A percentile compares a stretch with the other conserved stretches of the same genome.
Conservation (phyloP, 1,140 invertebrate species). For the Drosophila virilis region DNA sequence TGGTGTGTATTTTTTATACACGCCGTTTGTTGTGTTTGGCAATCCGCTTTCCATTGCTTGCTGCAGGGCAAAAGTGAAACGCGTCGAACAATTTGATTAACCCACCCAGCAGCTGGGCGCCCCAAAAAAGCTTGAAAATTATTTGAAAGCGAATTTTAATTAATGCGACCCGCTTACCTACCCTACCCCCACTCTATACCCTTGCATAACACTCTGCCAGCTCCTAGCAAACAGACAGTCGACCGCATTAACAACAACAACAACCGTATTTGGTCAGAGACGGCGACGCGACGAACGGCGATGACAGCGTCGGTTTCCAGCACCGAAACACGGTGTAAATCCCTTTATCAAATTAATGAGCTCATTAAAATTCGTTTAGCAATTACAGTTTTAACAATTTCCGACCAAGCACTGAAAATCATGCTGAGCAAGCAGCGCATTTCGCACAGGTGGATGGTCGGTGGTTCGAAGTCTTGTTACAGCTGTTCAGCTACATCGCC, state of each 20-base stretch:
- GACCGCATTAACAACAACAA: slow-evolving; percentile 38
- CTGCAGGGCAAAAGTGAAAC: slow-evolving; percentile 20
- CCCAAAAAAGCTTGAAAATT: slow-evolving; percentile 49
- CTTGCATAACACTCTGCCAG: too few species aligned
- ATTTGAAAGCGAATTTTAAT: slow-evolving; percentile 78
- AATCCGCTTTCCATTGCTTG: slow-evolving; percentile 17
- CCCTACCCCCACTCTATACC: neutral
- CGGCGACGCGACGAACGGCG: slow-evolving; percentile 19
- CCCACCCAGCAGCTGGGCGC: slow-evolving; percentile 42
- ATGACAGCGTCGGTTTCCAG: slow-evolving; percentile 52
- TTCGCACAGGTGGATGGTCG: slow-evolving; percentile 64
- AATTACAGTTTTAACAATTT: slow-evolving; percentile 84
- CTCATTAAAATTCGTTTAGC: slow-evolving; percentile 84
- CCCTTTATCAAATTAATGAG: slow-evolving; percentile 84
- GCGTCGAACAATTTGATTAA: slow-evolving; percentile 71
- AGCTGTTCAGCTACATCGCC: neutral
- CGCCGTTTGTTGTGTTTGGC: slow-evolving; percentile 6
- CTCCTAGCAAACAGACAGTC: slow-evolving; percentile 19
- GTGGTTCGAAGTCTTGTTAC: slow-evolving; percentile 15
- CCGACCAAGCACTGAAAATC: slow-evolving; percentile 40
- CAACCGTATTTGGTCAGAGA: slow-evolving; percentile 54
- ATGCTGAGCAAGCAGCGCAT: slow-evolving; percentile 59
- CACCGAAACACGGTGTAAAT: slow-evolving; percentile 82
- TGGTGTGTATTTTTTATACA: slow-evolving; percentile 4
- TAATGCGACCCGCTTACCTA: slow-evolving; percentile 51